Evolutionary conservation across 1,140 invertebrate genomes (phyloP).

Genomic region (Bombus pascuorum): DNA sequence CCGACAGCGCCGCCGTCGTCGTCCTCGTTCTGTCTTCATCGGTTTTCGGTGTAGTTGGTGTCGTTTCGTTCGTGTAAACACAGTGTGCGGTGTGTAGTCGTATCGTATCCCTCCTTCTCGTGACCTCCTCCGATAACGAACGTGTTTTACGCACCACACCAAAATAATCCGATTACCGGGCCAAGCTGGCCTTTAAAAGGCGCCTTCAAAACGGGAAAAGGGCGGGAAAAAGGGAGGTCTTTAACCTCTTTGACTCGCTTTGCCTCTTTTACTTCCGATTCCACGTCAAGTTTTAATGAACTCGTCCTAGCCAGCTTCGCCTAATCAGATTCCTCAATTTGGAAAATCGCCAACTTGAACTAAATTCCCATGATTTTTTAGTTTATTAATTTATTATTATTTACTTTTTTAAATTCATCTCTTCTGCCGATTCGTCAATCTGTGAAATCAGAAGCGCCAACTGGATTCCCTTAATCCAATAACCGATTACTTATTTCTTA

Average conservation of each 20-base stretch:
- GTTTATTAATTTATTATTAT: not conserved
- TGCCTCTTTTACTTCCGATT: constrained; percentile 24
- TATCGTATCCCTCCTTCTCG: not conserved
- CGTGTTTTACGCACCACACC: constrained; percentile 65
- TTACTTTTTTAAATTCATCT: no score
- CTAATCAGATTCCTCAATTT: constrained; percentile 10
- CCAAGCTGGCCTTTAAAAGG: constrained; percentile 41
- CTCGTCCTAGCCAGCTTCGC: not conserved
- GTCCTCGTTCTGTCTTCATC: constrained; percentile 10
- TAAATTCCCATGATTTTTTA: not conserved
- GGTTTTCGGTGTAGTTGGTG: not conserved
- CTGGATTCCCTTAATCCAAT: no score
- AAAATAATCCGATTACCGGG: constrained; percentile 71
- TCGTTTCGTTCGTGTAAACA: not conserved
- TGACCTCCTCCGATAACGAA: constrained; percentile 63
- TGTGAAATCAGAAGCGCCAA: no score
- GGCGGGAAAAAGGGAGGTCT: constrained; percentile 34
- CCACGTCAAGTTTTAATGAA: constrained; percentile 49
- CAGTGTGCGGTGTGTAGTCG: not conserved
- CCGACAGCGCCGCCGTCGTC: constrained; percentile 40
- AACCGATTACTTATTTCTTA: no score
- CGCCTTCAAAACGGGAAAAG: constrained; percentile 22
- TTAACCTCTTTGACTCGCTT: constrained; percentile 39
- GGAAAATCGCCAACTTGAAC: not conserved
- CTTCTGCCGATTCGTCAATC: no score